Conservation (phyloP, 2,113 vertebrate species). For the Indicator indicator region DNA sequence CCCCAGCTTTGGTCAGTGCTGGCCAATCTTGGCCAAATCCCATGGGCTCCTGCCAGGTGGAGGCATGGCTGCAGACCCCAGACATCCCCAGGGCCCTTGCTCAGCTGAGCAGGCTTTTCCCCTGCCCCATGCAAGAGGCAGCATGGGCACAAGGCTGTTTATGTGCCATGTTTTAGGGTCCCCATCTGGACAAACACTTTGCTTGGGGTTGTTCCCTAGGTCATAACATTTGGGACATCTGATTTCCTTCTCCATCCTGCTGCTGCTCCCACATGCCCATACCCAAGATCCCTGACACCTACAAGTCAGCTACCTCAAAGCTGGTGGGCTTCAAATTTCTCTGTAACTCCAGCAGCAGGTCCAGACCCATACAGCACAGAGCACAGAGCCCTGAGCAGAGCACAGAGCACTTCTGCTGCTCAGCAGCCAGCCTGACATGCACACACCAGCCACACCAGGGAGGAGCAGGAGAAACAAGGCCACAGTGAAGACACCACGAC, state of each 20-base stretch:
- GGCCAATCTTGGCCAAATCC: not conserved
- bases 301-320: not conserved
- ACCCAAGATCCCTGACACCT: not conserved
- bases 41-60: not conserved
- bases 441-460: fast-evolving
- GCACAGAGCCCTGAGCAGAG: too few species aligned
- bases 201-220: not conserved
- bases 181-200: not conserved
- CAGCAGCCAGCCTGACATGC: not conserved
- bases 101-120: not conserved
- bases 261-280: not conserved
- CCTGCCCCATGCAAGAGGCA: not conserved
- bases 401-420: not conserved
- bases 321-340: not conserved
- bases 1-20: not conserved
- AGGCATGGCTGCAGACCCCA: not conserved
- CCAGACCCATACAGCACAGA: not conserved
- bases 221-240: not conserved
- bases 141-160: not conserved
- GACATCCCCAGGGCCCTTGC: not conserved
- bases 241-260: not conserved
- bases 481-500: not conserved
- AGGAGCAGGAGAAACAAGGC: not conserved
- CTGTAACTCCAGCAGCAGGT: not conserved
- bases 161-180: too few species aligned